Conservation (phyloP, 2,888 invertebrate species). For the Parthenolecanium corni region DNA sequence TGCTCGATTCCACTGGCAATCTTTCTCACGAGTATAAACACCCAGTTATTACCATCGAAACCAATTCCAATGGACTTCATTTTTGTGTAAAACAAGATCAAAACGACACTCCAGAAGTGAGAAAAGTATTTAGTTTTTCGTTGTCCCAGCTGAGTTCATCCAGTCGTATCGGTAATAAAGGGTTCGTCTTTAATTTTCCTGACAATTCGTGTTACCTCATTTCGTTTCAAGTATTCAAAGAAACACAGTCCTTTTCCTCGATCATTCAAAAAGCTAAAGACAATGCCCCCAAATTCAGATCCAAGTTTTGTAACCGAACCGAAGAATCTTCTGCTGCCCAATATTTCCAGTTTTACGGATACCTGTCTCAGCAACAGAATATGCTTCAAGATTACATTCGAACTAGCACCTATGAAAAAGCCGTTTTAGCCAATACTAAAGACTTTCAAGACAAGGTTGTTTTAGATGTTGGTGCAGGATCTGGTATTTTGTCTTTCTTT, state of each 20-base stretch:
- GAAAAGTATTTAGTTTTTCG: conserved; percentile 22
- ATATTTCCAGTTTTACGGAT: conserved; percentile 98
- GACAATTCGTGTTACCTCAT: conserved; percentile 22
- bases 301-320: conserved; percentile 75
- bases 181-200: conserved; percentile 24
- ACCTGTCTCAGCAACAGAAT: conserved; percentile 97
- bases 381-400: conserved; percentile 99
- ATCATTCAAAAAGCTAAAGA: conserved; percentile 23
- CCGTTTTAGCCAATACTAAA: conserved; percentile 80
- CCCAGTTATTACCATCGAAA: conserved; percentile 8
- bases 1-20: conserved; percentile 12
- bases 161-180: conserved; percentile 23
- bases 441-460: conserved; percentile 89
- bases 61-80: conserved; percentile 12
- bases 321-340: conserved; percentile 97
- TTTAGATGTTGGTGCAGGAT: conserved; percentile 95
- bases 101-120: conserved; percentile 21
- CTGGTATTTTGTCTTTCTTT: conserved; percentile 96
- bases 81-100: conserved; percentile 10
- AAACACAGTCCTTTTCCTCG: conserved; percentile 12
- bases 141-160: conserved; percentile 14
- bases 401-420: conserved; percentile 95
- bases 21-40: conserved; percentile 14
- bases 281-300: conserved; percentile 20
- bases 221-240: conserved; percentile 14